Base-by-base conservation (phyloP, 2,888 invertebrate species). In the Anarsia innoxiella region DNA sequence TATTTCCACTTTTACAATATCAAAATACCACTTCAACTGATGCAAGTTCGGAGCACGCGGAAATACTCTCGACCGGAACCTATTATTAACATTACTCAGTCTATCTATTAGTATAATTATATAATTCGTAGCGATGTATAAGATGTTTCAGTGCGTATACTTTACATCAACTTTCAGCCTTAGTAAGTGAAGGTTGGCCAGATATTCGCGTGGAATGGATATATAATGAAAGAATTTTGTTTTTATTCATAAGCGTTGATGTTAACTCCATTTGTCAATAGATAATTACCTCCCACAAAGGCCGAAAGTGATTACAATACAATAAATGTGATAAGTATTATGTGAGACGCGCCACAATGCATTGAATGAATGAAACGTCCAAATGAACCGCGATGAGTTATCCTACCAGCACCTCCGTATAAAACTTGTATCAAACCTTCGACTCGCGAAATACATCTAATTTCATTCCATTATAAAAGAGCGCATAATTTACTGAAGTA, bases 401-500 rank as follows among this genome's bases (percentile, higher is more conserved):
- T 15, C 57, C 71, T 77, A 76, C 70, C 75, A 76, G 76, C 76
- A 79, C 77, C 76, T 69, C 63, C 64, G 45, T 68, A 66, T 62
- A 57, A 59, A 53, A 56, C 54, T 48, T 44, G 49, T 55, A 57
- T 50, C 50, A 48, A 55, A 50, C 48, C 42, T 42, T 27, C 25
- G 25, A 25, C 16, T 31, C 23, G 19, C 30, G 12, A 28, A 1
- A 40, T 28, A 40, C 40, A 36, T 36, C 25, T 27, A 39, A 38
- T 37, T 36, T 36, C 29, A 35, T 37, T 13, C 35, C 29, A 29
- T 35, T 10, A 6, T 36, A 42, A 47, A 37, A 29, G 37, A 46
- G 48, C 51, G 45, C 49, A 48, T 26, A 39, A 41, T 55, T 46
- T 40, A 59, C 51, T 48, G 52, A 59, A 63, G 60, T 57, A 59